Evolutionary conservation across 2,113 vertebrate species (phyloP).

Genomic region (Marmota monax): DNA sequence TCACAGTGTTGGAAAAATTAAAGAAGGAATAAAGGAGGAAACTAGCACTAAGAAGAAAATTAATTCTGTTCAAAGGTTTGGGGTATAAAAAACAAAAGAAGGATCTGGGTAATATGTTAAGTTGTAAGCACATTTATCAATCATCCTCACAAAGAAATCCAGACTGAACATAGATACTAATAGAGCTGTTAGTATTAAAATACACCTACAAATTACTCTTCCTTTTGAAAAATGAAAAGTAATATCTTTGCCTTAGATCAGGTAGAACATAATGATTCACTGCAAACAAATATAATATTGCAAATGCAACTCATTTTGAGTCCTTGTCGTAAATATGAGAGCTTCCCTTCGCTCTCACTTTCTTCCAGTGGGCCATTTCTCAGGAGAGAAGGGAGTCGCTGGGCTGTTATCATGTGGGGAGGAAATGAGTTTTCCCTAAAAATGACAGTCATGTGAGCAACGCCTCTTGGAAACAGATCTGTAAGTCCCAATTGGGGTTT

Average conservation of each 20-base stretch:
- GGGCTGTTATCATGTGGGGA: accelerated
- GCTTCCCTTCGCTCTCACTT: background rate
- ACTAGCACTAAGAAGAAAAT: background rate
- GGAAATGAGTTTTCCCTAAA: background rate
- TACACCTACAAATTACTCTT: background rate
- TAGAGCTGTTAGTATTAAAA: background rate
- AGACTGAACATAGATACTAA: background rate
- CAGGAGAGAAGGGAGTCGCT: background rate
- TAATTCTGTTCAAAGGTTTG: background rate
- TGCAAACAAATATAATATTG: background rate
- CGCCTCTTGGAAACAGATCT: background rate
- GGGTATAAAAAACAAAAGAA: background rate
- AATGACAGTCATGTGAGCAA: background rate
- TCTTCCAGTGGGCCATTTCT: background rate
- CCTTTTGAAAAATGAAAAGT: background rate
- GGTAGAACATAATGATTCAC: background rate
- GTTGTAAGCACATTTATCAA: background rate
- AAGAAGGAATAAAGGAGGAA: background rate
- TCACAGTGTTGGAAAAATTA: background rate
- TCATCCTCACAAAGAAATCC: background rate
- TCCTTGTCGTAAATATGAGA: background rate
- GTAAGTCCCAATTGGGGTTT: accelerated
- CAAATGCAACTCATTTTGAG: no score
- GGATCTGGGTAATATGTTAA: background rate
- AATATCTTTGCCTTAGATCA: background rate